Conservation (phyloP, 2,113 vertebrate genomes). For the Sturnus vulgaris region DNA sequence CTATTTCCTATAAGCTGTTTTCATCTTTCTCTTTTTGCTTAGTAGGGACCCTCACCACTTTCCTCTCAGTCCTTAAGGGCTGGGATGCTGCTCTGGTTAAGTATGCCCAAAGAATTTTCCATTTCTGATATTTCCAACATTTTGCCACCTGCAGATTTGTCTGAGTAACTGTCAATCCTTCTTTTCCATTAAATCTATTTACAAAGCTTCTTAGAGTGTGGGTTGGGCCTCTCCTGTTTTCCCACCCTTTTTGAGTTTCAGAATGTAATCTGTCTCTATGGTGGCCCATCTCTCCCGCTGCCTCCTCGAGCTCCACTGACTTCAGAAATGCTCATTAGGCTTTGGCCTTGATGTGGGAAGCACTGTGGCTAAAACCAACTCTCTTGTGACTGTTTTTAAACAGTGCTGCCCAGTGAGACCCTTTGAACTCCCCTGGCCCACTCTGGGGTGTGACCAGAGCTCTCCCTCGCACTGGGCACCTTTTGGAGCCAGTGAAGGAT, state of each 20-base stretch:
- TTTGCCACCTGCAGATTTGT: background rate
- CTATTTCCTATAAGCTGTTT: background rate
- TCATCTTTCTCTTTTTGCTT: background rate
- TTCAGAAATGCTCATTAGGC: background rate
- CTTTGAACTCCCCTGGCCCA: background rate
- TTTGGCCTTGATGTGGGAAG: background rate
- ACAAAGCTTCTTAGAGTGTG: background rate
- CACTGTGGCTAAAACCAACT: background rate
- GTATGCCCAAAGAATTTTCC: background rate
- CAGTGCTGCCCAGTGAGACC: too few relatives aligned
- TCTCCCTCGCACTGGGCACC: too few relatives aligned
- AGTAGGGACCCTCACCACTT: background rate
- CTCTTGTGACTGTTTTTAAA: background rate
- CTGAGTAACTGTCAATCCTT: background rate
- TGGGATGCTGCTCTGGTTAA: background rate
- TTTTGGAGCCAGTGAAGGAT: fast-evolving
- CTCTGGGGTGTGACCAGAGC: background rate
- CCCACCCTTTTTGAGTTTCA: background rate
- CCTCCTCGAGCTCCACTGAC: fast-evolving
- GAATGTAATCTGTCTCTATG: background rate
- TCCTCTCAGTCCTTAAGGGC: background rate
- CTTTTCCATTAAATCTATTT: background rate
- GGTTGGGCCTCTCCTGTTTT: background rate
- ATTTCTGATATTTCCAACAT: background rate
- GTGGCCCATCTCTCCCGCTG: fast-evolving